phyloP scores from a whole-genome alignment of 2,888 invertebrate species.

The Eupithecia subfuscata region DNA sequence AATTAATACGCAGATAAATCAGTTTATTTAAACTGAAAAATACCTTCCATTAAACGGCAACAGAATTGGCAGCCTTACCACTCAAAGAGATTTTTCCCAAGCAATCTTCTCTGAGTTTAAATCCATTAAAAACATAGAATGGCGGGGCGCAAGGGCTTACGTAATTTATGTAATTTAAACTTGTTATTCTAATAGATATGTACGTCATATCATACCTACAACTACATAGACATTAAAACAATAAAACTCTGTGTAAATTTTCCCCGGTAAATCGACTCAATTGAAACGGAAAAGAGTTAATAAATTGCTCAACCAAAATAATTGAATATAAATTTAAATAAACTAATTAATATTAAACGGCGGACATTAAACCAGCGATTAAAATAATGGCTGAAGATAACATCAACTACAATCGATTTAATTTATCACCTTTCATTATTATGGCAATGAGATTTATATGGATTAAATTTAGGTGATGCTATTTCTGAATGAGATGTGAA shows the following conservation, averaged over 20 bases:
- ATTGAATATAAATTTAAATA: slow-evolving; percentile 25
- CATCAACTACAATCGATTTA: slow-evolving; percentile 28
- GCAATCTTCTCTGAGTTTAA: no score
- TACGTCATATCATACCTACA: no score
- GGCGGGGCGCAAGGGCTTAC: no score
- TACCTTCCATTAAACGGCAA: no score
- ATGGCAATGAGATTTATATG: slow-evolving; percentile 22
- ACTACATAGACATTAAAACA: no score
- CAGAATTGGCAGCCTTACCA: no score
- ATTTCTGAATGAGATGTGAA: background rate
- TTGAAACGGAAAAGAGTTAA: slow-evolving; percentile 5
- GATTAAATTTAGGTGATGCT: slow-evolving; percentile 5
- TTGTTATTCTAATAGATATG: no score
- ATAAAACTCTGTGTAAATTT: background rate
- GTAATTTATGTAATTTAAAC: no score
- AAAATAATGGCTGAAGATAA: slow-evolving; percentile 32
- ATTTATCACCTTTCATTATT: slow-evolving; percentile 26
- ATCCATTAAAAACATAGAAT: no score
- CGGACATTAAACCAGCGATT: slow-evolving; percentile 21
- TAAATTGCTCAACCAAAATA: slow-evolving; percentile 11
- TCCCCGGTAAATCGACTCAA: background rate
- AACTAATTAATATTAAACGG: slow-evolving; percentile 22
- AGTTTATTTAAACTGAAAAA: no score
- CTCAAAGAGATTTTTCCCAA: no score
- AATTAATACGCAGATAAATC: no score